Base-by-base conservation (phyloP, 1,140 invertebrate species). In the Ptiloglossa arizonensis region DNA sequence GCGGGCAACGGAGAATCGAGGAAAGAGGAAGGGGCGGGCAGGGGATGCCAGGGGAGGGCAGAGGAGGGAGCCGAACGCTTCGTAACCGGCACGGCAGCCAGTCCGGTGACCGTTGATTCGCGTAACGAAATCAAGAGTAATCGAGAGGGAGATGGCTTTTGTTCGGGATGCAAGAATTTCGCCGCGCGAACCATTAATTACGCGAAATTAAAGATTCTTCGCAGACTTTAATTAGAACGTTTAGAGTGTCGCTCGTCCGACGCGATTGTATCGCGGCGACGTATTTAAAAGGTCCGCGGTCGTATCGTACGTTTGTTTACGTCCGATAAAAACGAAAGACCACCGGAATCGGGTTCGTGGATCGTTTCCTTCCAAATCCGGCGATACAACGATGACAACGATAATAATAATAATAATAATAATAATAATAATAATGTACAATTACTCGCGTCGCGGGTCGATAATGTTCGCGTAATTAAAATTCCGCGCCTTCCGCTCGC, bases 391-490 rank as follows among this genome's bases (percentile, higher is more conserved):
- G n/a, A n/a, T n/a, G n/a, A n/a, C n/a, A n/a, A n/a, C n/a, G n/a
- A n/a, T n/a, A n/a, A n/a, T n/a, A n/a, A n/a, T n/a, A n/a, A n/a
- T n/a, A n/a, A n/a, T n/a, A n/a, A n/a, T n/a, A n/a, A n/a, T n/a
- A n/a, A n/a, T n/a, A n/a, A n/a, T n/a, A n/a, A n/a, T n/a, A 72
- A 67, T 87, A 86, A 87, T 84, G 80, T 83, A n/a, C n/a, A 89
- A 90, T 89, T 88, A 81, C 77, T 89, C 88, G 80, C 77, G 81
- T 79, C 83, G 87, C 77, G 77, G 83, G 80, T 87, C 87, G 86
- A 87, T 91, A 91, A 91, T 91, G 90, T 91, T 91, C 84, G 86
- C 67, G 87, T 90, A 91, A 92, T 92, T 91, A 90, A 92, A 92
- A 92, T 92, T 90, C 89, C 89, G 81, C 86, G 83, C 82, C 63